Base-by-base conservation (phyloP, 1,140 invertebrate genomes). In the Nebria ingens region DNA sequence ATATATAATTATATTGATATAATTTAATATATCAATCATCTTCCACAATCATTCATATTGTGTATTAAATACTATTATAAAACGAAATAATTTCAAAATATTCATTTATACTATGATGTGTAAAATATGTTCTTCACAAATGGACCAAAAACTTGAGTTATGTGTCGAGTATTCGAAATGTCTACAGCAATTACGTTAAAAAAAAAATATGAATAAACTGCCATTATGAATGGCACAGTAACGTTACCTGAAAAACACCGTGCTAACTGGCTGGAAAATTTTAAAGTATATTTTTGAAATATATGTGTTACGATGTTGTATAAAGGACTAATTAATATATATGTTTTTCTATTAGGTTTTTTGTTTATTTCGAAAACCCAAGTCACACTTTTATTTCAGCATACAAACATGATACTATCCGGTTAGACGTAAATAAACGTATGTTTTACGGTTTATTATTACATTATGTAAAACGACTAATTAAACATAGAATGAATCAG, bases 191-290 rank as follows among this genome's bases (percentile, higher is more conserved):
- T n/a, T n/a, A n/a, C n/a, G n/a, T n/a, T n/a, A n/a, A n/a, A n/a
- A n/a, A n/a, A n/a, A n/a, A 45, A 12, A 45, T 17, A 45, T 45
- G 9, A 45, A 9, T 17, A 45, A 45, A 45, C 40, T 45, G 40
- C 40, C 40, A 45, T 45, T 3, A 45, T n/a, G n/a, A 45, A 45
- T 45, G 17, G 17, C 40, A 45, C 40, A 12, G 40, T 45, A 3
- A 45, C 17, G 40, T 45, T 45, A 45, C 40, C 40, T 45, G 40
- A 45, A 12, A n/a, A 45, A 45, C 40, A 45, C 40, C 17, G 40
- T 45, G 40, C 40, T 45, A 17, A 45, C 17, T 45, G 9, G 4
- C 17, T 45, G 3, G 17, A 45, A 17, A 11, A 12, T 45, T 45
- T 45, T 11, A 12, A 45, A 45, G 17, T 45, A 45, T 45, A 45